Evolutionary conservation across 2,888 invertebrate genomes (phyloP), one percentile per base, ranked within the genome.

Genomic region (Elegia similella): DNA sequence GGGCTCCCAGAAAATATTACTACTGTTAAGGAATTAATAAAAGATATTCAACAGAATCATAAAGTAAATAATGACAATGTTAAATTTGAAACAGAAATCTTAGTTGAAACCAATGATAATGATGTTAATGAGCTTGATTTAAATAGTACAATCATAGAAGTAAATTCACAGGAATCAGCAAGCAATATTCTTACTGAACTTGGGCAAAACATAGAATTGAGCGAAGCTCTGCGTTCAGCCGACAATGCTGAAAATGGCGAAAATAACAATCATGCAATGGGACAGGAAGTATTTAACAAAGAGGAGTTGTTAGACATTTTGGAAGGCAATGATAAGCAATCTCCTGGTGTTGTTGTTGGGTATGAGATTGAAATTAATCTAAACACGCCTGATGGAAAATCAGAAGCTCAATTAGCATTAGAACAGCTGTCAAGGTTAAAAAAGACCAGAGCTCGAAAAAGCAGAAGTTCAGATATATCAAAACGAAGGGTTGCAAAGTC

Each of bases 201-300:
- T 50, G 82, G 82, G 12, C 83, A 86, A 59, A 83, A 76, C 69
- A 82, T 90, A 65, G 89, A 89, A 66, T 69, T 90, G 17, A 88
- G 83, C 78, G 90, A 90, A 63, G 88, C 80, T 6, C 64, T 91
- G 56, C 75, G 82, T 13, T 80, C 86, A 30, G 84, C 88, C 12
- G 82, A 86, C 72, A 69, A 80, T 15, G 62, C 79, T 58, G 84
- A 82, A 55, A 77, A 76, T 67, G 65, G 72, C 17, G 88, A 88
- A 68, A 88, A 88, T 63, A 89, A 89, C 64, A 88, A 88, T 59
- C 76, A 82, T 69, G 56, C 74, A 43, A 65, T 66, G 3, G 76
- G 79, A 58, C 82, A 88, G 62, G 88, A 89, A 69, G 83, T 91
- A 12, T 88, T 91, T 61, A 91, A 91, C 64, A 91, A 91, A 66